These are phyloP conservation scores for Halictus ligatus DNA, from an alignment of 2,888 invertebrate genomes.

Conservation along the genomic window DNA sequence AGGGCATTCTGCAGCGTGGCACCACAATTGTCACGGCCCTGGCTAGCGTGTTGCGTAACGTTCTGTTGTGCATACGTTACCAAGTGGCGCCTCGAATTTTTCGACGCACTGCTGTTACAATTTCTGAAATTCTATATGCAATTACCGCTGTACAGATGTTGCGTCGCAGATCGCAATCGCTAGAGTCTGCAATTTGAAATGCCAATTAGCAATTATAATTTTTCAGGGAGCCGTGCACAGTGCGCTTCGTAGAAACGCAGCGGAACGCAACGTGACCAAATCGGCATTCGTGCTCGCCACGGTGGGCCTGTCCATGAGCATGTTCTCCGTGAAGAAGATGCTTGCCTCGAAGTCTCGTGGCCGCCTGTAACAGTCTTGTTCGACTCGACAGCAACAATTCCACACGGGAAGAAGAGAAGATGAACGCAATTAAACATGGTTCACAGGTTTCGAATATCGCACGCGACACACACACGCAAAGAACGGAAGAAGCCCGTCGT, in stretches of 20 bases:
- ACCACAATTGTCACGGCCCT: background rate
- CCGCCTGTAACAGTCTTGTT: conserved; percentile 59
- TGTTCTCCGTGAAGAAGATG: conserved; percentile 81
- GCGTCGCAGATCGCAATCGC: background rate
- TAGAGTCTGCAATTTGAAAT: background rate
- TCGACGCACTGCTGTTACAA: background rate
- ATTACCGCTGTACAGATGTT: background rate
- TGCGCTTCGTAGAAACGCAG: conserved; percentile 67
- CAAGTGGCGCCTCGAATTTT: background rate
- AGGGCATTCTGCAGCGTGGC: background rate
- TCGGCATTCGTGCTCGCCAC: conserved; percentile 79
- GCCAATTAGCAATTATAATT: background rate
- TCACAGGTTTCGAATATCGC: background rate
- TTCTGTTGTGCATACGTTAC: background rate
- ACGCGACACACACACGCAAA: too few relatives aligned
- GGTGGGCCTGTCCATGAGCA: conserved; percentile 79
- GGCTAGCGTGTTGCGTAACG: conserved; percentile 23
- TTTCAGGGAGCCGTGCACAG: conserved; percentile 41
- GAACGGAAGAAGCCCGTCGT: background rate
- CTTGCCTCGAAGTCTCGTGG: conserved; percentile 71
- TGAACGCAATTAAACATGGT: conserved; percentile 20
- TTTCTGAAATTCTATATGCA: background rate
- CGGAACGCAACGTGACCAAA: conserved; percentile 73
- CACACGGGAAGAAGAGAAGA: background rate
- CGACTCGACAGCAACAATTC: conserved; percentile 14